These are phyloP conservation scores for Zalophus californianus DNA, from an alignment of 2,797 vertebrate species.

Conservation along the genomic window DNA sequence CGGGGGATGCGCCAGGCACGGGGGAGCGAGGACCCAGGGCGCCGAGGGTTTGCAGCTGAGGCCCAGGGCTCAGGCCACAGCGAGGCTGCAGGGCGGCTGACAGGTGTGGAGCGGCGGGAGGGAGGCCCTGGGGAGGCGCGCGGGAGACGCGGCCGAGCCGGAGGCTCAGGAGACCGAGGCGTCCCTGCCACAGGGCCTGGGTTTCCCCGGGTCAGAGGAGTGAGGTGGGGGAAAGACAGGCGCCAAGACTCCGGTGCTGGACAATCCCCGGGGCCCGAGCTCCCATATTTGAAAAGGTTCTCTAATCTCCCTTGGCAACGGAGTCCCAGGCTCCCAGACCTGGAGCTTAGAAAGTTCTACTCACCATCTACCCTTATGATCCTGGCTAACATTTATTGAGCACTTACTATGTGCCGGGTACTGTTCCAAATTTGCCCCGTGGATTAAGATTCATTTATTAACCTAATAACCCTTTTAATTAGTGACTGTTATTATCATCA, in stretches of 20 bases:
- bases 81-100: constrained; percentile 63
- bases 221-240: constrained; percentile 60
- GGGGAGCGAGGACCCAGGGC: neutral
- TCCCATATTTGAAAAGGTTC: constrained; percentile 76
- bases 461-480: constrained; percentile 47
- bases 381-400: constrained; percentile 52
- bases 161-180: neutral
- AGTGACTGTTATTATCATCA: neutral
- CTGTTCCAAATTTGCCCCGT: constrained; percentile 7
- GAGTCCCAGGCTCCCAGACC: constrained; percentile 67
- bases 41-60: constrained; percentile 64
- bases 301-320: constrained; percentile 80
- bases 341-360: constrained; percentile 75
- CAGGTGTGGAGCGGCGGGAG: constrained; percentile 73
- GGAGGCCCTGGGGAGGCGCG: constrained; percentile 27
- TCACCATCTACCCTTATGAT: constrained; percentile 52
- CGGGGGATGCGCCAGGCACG: neutral
- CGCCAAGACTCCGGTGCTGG: constrained; percentile 64
- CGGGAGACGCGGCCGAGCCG: neutral
- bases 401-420: neutral
- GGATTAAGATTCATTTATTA: constrained; percentile 20
- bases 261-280: constrained; percentile 67
- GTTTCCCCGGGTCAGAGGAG: constrained; percentile 41
- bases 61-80: constrained; percentile 58
- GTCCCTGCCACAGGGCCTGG: neutral